A percentile compares a stretch with the other conserved stretches of the same genome.
Evolutionary conservation across 2,888 invertebrate genomes (phyloP).

Genomic region (Trichacis sp.): DNA sequence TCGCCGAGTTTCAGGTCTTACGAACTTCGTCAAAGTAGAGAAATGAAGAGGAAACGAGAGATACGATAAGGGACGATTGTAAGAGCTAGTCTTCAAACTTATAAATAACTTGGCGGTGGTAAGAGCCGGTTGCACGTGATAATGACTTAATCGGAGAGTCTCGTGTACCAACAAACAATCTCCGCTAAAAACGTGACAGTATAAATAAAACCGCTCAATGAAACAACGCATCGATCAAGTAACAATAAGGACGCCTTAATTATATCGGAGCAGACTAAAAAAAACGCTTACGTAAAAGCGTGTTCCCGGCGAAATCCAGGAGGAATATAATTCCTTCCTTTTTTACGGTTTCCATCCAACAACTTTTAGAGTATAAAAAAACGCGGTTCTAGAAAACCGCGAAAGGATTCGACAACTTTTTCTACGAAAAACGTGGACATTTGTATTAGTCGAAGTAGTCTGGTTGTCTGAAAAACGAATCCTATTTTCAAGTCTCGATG

Average conservation of each 20-base stretch:
- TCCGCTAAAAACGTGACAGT: background rate
- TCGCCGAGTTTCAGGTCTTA: too few relatives aligned
- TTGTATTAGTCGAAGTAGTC: too few relatives aligned
- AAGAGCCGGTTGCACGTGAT: conserved; percentile 64
- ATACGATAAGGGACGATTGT: too few relatives aligned
- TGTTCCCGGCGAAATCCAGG: too few relatives aligned
- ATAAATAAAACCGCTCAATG: background rate
- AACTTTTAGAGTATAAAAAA: too few relatives aligned
- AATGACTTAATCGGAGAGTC: conserved; percentile 50
- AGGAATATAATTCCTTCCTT: too few relatives aligned
- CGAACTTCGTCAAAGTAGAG: conserved; percentile 11
- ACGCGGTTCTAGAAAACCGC: too few relatives aligned
- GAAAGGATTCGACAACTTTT: too few relatives aligned
- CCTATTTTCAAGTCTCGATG: too few relatives aligned
- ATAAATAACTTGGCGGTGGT: conserved; percentile 59
- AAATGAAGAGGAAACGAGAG: conserved; percentile 1
- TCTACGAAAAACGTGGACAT: too few relatives aligned
- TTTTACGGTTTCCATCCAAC: too few relatives aligned
- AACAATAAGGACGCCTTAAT: conserved; percentile 5
- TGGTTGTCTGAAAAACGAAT: too few relatives aligned
- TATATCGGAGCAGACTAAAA: conserved; percentile 1
- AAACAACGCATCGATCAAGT: conserved; percentile 2
- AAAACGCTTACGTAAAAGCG: background rate
- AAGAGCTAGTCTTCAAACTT: conserved; percentile 22
- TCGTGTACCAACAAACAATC: conserved; percentile 38